Evolutionary conservation across 2,113 vertebrate species (phyloP).

Genomic region (Mormyrus iriodes): DNA sequence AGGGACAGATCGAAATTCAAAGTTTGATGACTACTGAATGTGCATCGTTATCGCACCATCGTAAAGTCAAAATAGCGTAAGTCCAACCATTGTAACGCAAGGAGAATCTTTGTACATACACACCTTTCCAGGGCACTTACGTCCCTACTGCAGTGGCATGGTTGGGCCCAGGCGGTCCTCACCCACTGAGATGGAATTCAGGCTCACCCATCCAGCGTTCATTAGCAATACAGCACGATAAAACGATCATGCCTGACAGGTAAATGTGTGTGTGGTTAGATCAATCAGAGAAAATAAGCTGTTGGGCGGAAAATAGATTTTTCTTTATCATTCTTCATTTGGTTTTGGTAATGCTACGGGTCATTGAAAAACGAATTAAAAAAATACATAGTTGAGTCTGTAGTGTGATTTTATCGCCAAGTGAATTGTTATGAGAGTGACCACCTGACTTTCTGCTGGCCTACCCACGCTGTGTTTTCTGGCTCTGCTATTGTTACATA

Average conservation of each 20-base stretch:
- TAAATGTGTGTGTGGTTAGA: background rate
- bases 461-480: background rate
- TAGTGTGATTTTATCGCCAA: background rate
- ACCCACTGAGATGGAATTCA: background rate
- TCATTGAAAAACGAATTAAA: background rate
- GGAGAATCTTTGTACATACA: background rate
- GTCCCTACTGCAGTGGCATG: background rate
- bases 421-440: background rate
- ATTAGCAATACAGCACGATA: background rate
- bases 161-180: background rate
- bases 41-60: background rate
- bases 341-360: background rate
- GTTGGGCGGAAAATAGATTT: background rate
- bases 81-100: background rate
- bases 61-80: background rate
- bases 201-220: background rate
- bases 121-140: background rate
- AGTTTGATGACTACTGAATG: background rate
- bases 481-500: background rate
- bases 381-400: background rate
- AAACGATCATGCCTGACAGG: background rate
- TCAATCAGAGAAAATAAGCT: background rate
- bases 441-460: background rate
- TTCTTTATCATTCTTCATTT: background rate
- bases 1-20: background rate